These are phyloP conservation scores for Pocillopora grandis DNA, from an alignment of 92 coral and sea anemone species.

Conservation along the genomic window DNA sequence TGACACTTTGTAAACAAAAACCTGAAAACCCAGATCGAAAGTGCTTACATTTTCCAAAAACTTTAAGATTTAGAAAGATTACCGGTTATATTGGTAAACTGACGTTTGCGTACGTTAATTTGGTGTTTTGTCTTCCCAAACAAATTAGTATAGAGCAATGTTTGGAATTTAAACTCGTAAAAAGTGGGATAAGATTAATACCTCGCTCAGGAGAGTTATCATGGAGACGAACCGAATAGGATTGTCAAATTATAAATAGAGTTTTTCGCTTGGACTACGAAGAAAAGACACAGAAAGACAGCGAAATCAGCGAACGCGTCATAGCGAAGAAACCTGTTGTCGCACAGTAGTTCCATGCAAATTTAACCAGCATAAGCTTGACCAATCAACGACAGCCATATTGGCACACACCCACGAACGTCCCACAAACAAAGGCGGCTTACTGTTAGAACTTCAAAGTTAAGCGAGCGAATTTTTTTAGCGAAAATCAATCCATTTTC, in stretches of 20 bases:
- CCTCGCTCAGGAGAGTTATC: too few species aligned
- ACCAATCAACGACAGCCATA: conserved; percentile 29
- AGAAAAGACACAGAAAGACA: background rate
- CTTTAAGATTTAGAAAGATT: background rate
- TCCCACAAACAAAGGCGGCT: conserved; percentile 25
- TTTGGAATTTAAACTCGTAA: too few species aligned
- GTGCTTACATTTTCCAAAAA: background rate
- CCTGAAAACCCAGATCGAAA: background rate
- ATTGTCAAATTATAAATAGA: background rate
- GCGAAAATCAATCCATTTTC: background rate
- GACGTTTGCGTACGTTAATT: too few species aligned
- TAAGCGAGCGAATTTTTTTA: background rate
- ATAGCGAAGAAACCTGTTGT: background rate
- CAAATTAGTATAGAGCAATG: too few species aligned
- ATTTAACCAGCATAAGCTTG: background rate
- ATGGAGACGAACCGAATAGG: too few species aligned
- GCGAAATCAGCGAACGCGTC: background rate
- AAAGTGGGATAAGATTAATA: too few species aligned
- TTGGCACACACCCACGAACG: conserved; percentile 37
- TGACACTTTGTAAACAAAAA: conserved; percentile 19
- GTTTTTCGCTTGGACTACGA: background rate
- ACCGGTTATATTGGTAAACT: too few species aligned
- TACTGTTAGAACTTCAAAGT: background rate
- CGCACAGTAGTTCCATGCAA: conserved; percentile 27
- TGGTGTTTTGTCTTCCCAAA: too few species aligned